phyloP scores from a whole-genome alignment of 2,797 vertebrate genomes.

The Urophycis tenuis region DNA sequence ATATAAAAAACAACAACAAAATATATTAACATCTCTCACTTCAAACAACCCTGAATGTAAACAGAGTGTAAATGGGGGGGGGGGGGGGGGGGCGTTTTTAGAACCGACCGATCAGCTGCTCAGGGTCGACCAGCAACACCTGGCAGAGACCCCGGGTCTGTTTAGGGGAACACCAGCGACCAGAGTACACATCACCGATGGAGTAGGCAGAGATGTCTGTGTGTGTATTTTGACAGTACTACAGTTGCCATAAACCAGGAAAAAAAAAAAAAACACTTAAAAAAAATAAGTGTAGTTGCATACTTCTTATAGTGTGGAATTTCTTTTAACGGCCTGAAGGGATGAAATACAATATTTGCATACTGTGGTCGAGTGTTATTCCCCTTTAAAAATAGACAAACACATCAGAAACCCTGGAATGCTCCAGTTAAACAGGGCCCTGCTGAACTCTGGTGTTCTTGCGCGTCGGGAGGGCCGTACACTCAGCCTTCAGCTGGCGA shows the following conservation, averaged over 20 bases:
- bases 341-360: not conserved
- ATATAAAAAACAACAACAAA: conserved; percentile 65
- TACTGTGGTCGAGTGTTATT: conserved; percentile 7
- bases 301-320: not conserved
- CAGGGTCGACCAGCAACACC: conserved; percentile 80
- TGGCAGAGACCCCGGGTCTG: not conserved
- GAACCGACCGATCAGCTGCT: conserved; percentile 51
- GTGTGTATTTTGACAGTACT: conserved; percentile 1
- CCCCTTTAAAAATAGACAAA: conserved; percentile 35
- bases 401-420: conserved; percentile 43
- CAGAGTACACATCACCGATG: conserved; percentile 11
- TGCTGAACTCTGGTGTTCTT: conserved; percentile 33
- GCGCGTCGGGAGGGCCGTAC: conserved; percentile 42
- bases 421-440: conserved; percentile 60
- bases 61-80: conserved; percentile 78
- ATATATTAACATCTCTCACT: conserved; percentile 93
- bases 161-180: conserved; percentile 22
- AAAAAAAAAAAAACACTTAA: not conserved
- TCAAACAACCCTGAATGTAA: conserved; percentile 75
- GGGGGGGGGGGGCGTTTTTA: conserved; percentile 49
- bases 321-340: not conserved
- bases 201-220: not conserved
- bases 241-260: not conserved
- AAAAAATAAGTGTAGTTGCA: not conserved
- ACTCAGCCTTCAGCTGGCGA: conserved; percentile 53